Conservation (phyloP, 2,888 invertebrate species). For the Lampropteryx suffumata region DNA sequence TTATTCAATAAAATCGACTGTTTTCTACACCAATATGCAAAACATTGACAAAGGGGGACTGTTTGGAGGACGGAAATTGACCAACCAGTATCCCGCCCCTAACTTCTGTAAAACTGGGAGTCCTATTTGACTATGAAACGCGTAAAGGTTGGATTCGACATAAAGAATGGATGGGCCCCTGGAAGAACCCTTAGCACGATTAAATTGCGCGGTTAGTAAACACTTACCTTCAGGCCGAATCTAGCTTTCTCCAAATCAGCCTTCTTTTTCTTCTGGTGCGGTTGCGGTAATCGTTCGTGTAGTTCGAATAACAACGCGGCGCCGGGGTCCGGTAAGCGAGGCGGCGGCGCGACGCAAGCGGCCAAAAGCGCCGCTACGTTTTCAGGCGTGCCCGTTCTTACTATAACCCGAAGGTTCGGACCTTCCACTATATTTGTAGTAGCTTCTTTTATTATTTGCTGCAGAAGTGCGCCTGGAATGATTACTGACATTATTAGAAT, state of each 20-base stretch:
- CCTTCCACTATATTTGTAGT: slow-evolving; percentile 54
- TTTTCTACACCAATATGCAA: too few species aligned
- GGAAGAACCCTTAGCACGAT: too few species aligned
- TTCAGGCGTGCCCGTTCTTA: slow-evolving; percentile 85
- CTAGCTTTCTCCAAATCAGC: slow-evolving; percentile 58
- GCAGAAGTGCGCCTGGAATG: slow-evolving; percentile 77
- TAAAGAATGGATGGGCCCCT: too few species aligned
- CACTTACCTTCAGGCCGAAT: slow-evolving; percentile 64
- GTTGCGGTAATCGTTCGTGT: slow-evolving; percentile 63
- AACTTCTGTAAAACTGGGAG: too few species aligned
- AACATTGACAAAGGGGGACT: too few species aligned
- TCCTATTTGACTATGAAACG: too few species aligned
- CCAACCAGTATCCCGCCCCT: too few species aligned
- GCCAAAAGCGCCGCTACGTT: slow-evolving; percentile 83
- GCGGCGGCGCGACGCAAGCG: slow-evolving; percentile 81
- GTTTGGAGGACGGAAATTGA: too few species aligned
- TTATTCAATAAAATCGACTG: too few species aligned
- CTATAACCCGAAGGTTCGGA: slow-evolving; percentile 63
- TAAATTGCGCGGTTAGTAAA: too few species aligned
- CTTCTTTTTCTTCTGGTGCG: slow-evolving; percentile 60
- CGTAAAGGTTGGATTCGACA: too few species aligned
- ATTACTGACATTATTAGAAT: too few species aligned
- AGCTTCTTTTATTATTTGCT: slow-evolving; percentile 79
- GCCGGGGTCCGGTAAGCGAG: slow-evolving; percentile 83
- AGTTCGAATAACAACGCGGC: slow-evolving; percentile 82